Evolutionary conservation across 2,113 vertebrate genomes (phyloP).

Genomic region (Prietella phreatophila): DNA sequence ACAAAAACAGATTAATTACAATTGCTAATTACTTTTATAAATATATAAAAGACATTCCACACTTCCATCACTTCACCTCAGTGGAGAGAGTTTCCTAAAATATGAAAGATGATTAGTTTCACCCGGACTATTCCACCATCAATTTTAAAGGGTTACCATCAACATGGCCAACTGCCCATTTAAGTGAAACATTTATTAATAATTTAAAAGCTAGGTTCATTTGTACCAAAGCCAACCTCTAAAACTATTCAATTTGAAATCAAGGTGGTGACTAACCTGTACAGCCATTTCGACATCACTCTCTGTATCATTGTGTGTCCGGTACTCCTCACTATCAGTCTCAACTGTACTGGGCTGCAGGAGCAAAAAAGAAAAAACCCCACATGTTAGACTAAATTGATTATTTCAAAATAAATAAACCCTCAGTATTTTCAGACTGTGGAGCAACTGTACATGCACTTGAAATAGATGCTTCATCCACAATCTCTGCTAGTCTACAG

Average conservation of each 20-base stretch:
- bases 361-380: neutral
- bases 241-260: neutral
- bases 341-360: slow-evolving; percentile 68
- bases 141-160: neutral
- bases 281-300: slow-evolving; percentile 73
- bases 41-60: neutral
- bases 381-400: rapidly evolving
- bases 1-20: neutral
- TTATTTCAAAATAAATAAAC: neutral
- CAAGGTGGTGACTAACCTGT: neutral
- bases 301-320: slow-evolving; percentile 74
- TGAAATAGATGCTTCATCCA: neutral
- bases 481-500: neutral
- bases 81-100: neutral
- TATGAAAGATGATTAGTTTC: neutral
- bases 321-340: slow-evolving; percentile 76
- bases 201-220: neutral
- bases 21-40: neutral
- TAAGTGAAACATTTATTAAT: too few species aligned
- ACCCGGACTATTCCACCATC: neutral
- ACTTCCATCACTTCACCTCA: neutral
- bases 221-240: neutral
- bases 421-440: neutral
- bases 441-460: neutral
- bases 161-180: neutral